These are phyloP conservation scores for Prunella fulvescens DNA, from an alignment of 2,113 vertebrate species.

Conservation along the genomic window DNA sequence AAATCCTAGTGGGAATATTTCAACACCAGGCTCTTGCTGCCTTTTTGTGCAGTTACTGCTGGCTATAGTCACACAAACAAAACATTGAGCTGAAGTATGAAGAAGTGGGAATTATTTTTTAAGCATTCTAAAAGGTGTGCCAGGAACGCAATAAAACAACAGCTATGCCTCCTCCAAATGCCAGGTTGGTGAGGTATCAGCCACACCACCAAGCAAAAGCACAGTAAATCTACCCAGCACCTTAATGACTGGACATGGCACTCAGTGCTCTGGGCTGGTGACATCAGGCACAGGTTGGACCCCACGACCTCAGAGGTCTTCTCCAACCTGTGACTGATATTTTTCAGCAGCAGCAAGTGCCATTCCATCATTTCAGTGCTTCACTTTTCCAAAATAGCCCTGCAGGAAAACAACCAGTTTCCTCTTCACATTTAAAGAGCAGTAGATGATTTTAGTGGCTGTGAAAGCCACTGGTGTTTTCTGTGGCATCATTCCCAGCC, in stretches of 20 bases:
- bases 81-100: not conserved
- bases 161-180: conserved; percentile 28
- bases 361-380: not conserved
- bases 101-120: not conserved
- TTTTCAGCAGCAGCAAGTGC: not conserved
- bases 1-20: not conserved
- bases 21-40: not conserved
- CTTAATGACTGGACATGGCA: rapidly evolving
- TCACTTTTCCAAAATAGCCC: not conserved
- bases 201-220: not conserved
- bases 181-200: conserved; percentile 27
- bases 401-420: not conserved
- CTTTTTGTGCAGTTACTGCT: not conserved
- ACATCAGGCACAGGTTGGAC: not conserved
- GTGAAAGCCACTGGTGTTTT: conserved; percentile 46
- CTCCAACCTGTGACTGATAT: not conserved
- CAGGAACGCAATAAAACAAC: not conserved
- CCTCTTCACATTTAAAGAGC: conserved; percentile 6
- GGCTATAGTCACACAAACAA: not conserved
- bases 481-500: conserved; percentile 16
- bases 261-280: not conserved
- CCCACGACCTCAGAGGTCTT: not conserved
- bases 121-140: not conserved
- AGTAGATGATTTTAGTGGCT: conserved; percentile 41
- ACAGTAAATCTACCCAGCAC: not conserved